Conservation (phyloP, 2,797 vertebrate genomes). For the Salmo trutta region DNA sequence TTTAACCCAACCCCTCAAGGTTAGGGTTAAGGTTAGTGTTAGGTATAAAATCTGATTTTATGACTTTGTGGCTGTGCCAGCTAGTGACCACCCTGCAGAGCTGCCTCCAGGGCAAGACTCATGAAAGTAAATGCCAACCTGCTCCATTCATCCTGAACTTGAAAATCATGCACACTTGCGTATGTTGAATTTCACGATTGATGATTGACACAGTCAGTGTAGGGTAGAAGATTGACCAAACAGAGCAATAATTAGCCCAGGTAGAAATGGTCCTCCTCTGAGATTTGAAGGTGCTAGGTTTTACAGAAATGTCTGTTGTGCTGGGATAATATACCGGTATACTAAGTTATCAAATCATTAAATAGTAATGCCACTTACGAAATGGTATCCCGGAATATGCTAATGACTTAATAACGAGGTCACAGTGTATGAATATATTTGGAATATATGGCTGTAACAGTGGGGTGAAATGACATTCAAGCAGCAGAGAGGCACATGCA, state of each 20-base stretch:
- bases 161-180: conserved; percentile 49
- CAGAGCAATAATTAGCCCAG: conserved; percentile 82
- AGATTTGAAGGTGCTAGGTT: conserved; percentile 75
- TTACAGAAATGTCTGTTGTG: conserved; percentile 50
- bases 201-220: conserved; percentile 37
- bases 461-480: conserved; percentile 36
- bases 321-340: conserved; percentile 41
- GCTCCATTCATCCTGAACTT: conserved; percentile 54
- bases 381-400: conserved; percentile 30
- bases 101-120: too few species aligned
- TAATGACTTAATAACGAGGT: conserved; percentile 44
- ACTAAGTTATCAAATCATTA: conserved; percentile 44
- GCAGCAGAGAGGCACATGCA: conserved; percentile 44
- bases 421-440: conserved; percentile 30
- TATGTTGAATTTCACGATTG: conserved; percentile 19
- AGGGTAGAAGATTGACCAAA: conserved; percentile 52
- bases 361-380: conserved; percentile 31
- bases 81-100: too few species aligned
- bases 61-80: too few species aligned
- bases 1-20: too few species aligned
- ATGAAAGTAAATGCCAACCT: too few species aligned
- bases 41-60: too few species aligned
- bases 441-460: conserved; percentile 34
- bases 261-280: conserved; percentile 63
- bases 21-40: too few species aligned